Evolutionary conservation across 2,797 vertebrate species (phyloP).

Genomic region (Harpagifer antarcticus): DNA sequence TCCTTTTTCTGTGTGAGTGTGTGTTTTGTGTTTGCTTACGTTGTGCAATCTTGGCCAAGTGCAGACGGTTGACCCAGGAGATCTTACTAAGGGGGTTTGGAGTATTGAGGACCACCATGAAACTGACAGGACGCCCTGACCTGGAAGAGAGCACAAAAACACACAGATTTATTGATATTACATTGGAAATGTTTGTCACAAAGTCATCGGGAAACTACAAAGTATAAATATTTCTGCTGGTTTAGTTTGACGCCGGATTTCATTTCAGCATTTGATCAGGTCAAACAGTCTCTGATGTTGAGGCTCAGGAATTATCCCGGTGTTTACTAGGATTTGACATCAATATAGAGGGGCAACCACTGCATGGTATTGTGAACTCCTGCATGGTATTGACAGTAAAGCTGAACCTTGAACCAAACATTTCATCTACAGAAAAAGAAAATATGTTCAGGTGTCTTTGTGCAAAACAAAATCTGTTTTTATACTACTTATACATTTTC

Average conservation of each 20-base stretch:
- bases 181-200: not conserved
- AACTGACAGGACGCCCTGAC: constrained; percentile 94
- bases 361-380: not conserved
- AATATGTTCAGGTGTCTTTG: not conserved
- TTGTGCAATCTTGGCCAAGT: constrained; percentile 93
- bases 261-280: not conserved
- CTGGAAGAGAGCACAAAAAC: constrained; percentile 71
- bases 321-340: not conserved
- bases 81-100: constrained; percentile 95
- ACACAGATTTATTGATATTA: not conserved
- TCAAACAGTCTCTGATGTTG: not conserved
- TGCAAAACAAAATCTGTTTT: no score
- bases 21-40: constrained; percentile 59
- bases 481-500: not conserved
- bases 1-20: constrained; percentile 15
- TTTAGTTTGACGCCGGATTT: not conserved
- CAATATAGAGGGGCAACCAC: not conserved
- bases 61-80: constrained; percentile 96
- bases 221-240: not conserved
- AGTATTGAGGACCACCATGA: constrained; percentile 97
- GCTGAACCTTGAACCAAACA: constrained; percentile 3
- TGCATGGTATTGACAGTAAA: not conserved
- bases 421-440: not conserved
- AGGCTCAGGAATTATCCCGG: not conserved
- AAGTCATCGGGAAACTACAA: not conserved